phyloP scores from a whole-genome alignment of 2,113 vertebrate species.

The Halcyon senegalensis region DNA sequence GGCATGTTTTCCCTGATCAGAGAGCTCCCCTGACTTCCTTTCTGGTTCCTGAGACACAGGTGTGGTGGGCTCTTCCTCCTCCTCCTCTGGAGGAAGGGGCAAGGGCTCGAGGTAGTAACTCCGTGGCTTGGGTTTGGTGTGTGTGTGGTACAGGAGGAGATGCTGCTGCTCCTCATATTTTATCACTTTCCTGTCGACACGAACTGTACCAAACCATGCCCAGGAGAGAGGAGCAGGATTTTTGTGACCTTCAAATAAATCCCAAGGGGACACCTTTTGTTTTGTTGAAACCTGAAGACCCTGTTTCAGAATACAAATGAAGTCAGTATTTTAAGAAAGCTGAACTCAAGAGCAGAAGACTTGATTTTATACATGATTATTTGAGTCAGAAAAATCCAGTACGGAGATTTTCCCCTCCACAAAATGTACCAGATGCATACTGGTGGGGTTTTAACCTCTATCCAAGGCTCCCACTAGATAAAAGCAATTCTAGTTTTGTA shows the following conservation, averaged over 20 bases:
- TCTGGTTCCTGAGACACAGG: constrained; percentile 77
- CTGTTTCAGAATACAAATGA: constrained; percentile 45
- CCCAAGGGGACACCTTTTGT: constrained; percentile 81
- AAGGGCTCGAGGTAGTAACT: constrained; percentile 80
- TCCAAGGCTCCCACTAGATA: background rate
- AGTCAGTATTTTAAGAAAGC: background rate
- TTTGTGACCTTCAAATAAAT: constrained; percentile 79
- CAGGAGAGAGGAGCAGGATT: constrained; percentile 80
- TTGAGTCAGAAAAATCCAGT: background rate
- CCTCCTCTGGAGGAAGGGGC: constrained; percentile 78
- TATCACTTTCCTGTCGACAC: constrained; percentile 71
- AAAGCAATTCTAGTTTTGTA: background rate
- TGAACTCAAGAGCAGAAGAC: background rate
- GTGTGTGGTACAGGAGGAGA: constrained; percentile 77
- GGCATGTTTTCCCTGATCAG: constrained; percentile 66
- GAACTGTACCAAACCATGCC: constrained; percentile 79
- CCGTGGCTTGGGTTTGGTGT: constrained; percentile 74
- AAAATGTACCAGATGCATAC: background rate
- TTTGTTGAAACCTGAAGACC: constrained; percentile 80
- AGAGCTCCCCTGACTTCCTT: constrained; percentile 72
- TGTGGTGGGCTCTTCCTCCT: constrained; percentile 74
- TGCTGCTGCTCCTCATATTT: constrained; percentile 79
- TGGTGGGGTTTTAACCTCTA: background rate
- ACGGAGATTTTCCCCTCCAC: background rate
- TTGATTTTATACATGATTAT: background rate